phyloP scores from a whole-genome alignment of 1,140 invertebrate species.

The Drosophila pallidifrons region DNA sequence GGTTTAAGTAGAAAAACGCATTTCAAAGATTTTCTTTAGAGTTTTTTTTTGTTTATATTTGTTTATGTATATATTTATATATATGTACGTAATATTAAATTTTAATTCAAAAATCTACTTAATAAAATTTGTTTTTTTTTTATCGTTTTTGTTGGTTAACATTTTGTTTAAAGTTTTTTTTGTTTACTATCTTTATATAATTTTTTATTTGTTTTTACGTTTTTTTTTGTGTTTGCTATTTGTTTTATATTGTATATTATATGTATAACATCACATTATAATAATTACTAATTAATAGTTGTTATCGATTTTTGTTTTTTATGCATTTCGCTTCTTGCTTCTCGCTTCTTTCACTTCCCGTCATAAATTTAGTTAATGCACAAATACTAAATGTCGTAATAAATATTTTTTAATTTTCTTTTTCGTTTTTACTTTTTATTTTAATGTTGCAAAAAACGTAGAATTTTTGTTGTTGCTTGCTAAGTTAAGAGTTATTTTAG shows the following conservation, averaged over 20 bases:
- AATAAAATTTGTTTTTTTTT: conserved; percentile 66
- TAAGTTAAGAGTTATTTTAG: conserved; percentile 10
- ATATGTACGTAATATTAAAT: conserved; percentile 59
- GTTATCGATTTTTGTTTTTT: conserved; percentile 38
- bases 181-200: conserved; percentile 50
- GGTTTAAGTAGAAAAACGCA: conserved; percentile 68
- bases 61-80: conserved; percentile 41
- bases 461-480: conserved; percentile 24
- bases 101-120: conserved; percentile 80
- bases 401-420: conserved; percentile 52
- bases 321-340: conserved; percentile 24
- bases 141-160: conserved; percentile 64
- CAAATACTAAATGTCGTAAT: conserved; percentile 67
- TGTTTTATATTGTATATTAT: conserved; percentile 60
- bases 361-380: conserved; percentile 64
- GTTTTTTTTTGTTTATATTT: conserved; percentile 16
- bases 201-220: conserved; percentile 52
- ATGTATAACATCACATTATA: conserved; percentile 84
- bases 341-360: conserved; percentile 4
- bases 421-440: conserved; percentile 16
- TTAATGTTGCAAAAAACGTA: conserved; percentile 32
- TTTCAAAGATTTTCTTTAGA: conserved; percentile 54
- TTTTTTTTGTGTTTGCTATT: conserved; percentile 31
- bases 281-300: conserved; percentile 82
- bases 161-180: conserved; percentile 53